Conservation (phyloP, 1,140 invertebrate genomes). For the Adoxophyes honmai region DNA sequence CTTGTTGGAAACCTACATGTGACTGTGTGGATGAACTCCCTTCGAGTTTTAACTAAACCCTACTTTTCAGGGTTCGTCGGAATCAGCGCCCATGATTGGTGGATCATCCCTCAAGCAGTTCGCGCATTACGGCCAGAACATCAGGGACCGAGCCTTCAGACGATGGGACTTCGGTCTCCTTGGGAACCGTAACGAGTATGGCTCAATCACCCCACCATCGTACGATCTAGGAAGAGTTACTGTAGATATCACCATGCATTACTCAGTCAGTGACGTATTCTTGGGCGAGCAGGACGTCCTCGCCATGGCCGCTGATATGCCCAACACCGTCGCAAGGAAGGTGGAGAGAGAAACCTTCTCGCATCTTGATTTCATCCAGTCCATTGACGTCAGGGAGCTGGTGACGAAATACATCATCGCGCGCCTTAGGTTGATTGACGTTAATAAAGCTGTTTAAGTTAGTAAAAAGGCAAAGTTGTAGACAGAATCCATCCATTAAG, state of each 20-base stretch:
- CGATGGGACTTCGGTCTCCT: constrained; percentile 40
- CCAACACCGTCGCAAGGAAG: constrained; percentile 37
- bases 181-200: constrained; percentile 39
- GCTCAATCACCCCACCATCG: constrained; percentile 32
- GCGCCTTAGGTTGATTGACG: neutral
- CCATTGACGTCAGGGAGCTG: constrained; percentile 42
- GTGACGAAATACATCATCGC: constrained; percentile 49
- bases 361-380: constrained; percentile 44
- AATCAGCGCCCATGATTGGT: constrained; percentile 18
- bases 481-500: too few relatives aligned
- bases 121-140: constrained; percentile 60
- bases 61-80: neutral
- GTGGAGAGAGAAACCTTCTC: constrained; percentile 44
- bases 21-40: too few relatives aligned
- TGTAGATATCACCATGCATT: constrained; percentile 50
- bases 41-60: too few relatives aligned
- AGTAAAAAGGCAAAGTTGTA: too few relatives aligned
- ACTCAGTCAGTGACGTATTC: constrained; percentile 45
- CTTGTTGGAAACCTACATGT: too few relatives aligned
- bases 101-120: constrained; percentile 53
- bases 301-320: constrained; percentile 49
- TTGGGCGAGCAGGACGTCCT: constrained; percentile 51
- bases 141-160: constrained; percentile 45
- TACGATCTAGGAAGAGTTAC: constrained; percentile 45
- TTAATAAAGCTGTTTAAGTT: too few relatives aligned